phyloP scores from a whole-genome alignment of 1,140 invertebrate species.

The Brachionus rubens region DNA sequence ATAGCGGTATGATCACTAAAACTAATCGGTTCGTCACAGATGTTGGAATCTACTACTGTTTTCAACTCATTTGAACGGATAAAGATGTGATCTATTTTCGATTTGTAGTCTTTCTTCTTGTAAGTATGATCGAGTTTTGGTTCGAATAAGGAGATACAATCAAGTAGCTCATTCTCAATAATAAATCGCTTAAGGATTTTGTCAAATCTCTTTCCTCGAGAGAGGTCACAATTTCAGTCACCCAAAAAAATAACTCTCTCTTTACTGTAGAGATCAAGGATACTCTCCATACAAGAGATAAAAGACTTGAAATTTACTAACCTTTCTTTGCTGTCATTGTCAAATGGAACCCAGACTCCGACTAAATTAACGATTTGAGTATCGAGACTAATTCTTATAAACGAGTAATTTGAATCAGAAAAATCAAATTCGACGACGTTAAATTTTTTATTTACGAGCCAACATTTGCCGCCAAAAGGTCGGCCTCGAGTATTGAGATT shows the following conservation, averaged over 20 bases:
- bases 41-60: not conserved
- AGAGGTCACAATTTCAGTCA: slow-evolving; percentile 22
- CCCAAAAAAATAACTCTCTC: slow-evolving; percentile 5
- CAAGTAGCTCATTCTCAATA: not conserved
- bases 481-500: not conserved
- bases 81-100: slow-evolving; percentile 21
- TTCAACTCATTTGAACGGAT: not conserved
- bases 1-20: slow-evolving; percentile 22
- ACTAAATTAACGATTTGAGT: slow-evolving; percentile 5
- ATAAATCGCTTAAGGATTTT: too few relatives aligned
- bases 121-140: not conserved
- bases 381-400: not conserved
- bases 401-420: not conserved
- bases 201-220: slow-evolving; percentile 11
- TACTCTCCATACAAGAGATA: not conserved
- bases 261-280: not conserved
- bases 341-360: slow-evolving; percentile 26
- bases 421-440: not conserved
- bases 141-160: not conserved
- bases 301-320: slow-evolving; percentile 6
- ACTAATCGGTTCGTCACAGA: not conserved
- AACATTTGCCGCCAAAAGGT: slow-evolving; percentile 23
- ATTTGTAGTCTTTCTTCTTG: slow-evolving; percentile 8
- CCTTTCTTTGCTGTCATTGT: slow-evolving; percentile 20
- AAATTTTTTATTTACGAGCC: slow-evolving; percentile 2